Percentiles rank a stretch among this genome's conserved stretches.
phyloP scores from a whole-genome alignment of 2,797 vertebrate species.

The Eupleurogrammus muticus region DNA sequence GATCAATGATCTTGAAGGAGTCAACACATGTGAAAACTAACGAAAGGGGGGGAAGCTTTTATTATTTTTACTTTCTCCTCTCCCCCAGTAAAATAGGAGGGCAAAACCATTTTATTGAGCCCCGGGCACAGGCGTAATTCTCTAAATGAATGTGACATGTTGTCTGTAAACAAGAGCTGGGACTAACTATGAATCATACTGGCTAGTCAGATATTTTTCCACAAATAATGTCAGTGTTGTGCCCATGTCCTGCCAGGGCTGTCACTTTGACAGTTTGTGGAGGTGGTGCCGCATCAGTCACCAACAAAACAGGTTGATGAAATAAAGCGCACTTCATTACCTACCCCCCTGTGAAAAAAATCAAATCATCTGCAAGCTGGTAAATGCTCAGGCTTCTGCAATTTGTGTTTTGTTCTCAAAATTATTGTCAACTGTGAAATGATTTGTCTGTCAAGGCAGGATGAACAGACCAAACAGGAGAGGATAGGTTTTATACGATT shows the following conservation, averaged over 20 bases:
- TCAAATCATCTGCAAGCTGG: conserved; percentile 42
- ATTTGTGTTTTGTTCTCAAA: conserved; percentile 53
- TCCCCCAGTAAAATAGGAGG: conserved; percentile 47
- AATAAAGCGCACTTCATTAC: conserved; percentile 59
- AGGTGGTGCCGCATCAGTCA: conserved; percentile 63
- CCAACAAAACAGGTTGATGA: conserved; percentile 66
- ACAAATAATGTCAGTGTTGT: conserved; percentile 74
- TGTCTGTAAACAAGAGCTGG: conserved; percentile 74
- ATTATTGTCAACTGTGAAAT: conserved; percentile 48
- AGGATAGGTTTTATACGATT: conserved; percentile 56
- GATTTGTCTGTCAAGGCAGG: conserved; percentile 50
- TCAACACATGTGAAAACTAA: conserved; percentile 37
- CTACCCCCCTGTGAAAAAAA: conserved; percentile 46
- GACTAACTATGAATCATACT: conserved; percentile 73
- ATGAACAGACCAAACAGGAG: conserved; percentile 50
- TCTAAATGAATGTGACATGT: conserved; percentile 77
- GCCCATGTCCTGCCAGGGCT: conserved; percentile 60
- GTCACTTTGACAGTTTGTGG: conserved; percentile 75
- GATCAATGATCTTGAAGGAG: conserved; percentile 39
- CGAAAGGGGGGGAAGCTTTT: conserved; percentile 10
- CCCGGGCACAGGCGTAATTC: conserved; percentile 61
- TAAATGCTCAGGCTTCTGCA: conserved; percentile 49
- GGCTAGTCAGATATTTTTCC: conserved; percentile 60
- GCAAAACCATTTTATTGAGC: conserved; percentile 51
- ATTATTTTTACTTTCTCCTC: conserved; percentile 46